Conservation (phyloP, 2,888 invertebrate genomes). For the Drosophila limbata region DNA sequence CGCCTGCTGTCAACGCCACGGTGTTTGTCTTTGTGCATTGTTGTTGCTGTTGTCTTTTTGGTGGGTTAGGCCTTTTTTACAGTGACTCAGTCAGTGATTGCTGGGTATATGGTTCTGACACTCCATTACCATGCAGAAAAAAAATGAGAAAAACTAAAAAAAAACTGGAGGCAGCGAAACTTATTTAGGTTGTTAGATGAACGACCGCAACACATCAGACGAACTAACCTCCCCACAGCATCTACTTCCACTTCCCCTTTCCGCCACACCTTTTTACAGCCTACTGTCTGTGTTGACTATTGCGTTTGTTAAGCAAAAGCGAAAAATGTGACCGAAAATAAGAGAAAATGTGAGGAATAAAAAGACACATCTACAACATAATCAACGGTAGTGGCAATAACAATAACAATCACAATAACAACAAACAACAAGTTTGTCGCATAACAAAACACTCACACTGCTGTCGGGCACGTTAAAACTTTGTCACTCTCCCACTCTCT, state of each 20-base stretch:
- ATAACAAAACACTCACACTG: constrained; percentile 33
- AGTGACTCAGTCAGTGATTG: constrained; percentile 39
- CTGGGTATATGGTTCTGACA: constrained; percentile 38
- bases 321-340: constrained; percentile 17
- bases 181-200: constrained; percentile 74
- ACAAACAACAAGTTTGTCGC: constrained; percentile 34
- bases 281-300: constrained; percentile 36
- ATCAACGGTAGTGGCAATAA: constrained; percentile 46
- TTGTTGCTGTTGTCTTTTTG: constrained; percentile 29
- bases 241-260: not conserved
- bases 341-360: constrained; percentile 12
- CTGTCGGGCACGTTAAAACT: constrained; percentile 22
- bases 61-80: constrained; percentile 52
- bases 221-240: constrained; percentile 1
- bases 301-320: constrained; percentile 20
- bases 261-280: not conserved
- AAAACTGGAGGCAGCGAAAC: constrained; percentile 58
- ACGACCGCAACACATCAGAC: constrained; percentile 61
- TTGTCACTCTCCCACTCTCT: constrained; percentile 16
- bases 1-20: constrained; percentile 55
- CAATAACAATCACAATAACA: constrained; percentile 29
- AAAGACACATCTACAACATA: constrained; percentile 44
- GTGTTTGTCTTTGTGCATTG: constrained; percentile 44
- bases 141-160: constrained; percentile 31
- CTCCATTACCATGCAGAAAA: constrained; percentile 60